A percentile compares a stretch with the other conserved stretches of the same genome.
These are phyloP conservation scores for Harpagus bidentatus DNA, from an alignment of 2,113 vertebrate genomes.

Conservation along the genomic window DNA sequence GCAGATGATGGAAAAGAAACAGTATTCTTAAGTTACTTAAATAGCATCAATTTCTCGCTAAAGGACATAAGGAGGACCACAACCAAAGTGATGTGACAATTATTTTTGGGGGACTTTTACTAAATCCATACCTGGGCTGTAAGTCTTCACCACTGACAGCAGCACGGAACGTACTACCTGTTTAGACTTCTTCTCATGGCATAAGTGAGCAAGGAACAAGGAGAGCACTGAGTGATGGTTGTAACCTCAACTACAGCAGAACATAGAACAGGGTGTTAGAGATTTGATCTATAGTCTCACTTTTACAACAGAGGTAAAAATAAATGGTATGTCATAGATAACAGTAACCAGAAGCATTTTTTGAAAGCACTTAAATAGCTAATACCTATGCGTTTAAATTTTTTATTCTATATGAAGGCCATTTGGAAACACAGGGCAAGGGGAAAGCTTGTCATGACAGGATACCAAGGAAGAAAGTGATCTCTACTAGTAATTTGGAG, in stretches of 20 bases:
- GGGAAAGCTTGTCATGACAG: background rate
- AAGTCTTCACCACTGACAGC: background rate
- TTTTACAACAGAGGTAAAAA: background rate
- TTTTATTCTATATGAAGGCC: background rate
- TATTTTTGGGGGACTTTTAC: background rate
- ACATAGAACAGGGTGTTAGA: background rate
- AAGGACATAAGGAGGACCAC: background rate
- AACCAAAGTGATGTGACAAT: background rate
- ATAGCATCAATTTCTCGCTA: background rate
- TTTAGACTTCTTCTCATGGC: background rate
- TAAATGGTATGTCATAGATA: background rate
- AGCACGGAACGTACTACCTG: background rate
- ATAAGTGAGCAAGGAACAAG: background rate
- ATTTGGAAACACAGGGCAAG: background rate
- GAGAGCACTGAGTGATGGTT: background rate
- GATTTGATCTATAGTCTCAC: background rate
- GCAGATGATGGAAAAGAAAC: background rate
- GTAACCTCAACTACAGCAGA: background rate
- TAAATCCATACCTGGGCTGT: background rate
- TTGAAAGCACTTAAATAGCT: background rate
- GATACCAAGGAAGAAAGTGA: background rate
- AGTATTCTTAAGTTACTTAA: background rate
- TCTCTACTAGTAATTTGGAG: background rate
- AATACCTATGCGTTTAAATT: background rate
- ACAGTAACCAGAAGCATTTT: background rate